Conservation (phyloP, 1,140 invertebrate species). For the Druon quercuslanigerum region DNA sequence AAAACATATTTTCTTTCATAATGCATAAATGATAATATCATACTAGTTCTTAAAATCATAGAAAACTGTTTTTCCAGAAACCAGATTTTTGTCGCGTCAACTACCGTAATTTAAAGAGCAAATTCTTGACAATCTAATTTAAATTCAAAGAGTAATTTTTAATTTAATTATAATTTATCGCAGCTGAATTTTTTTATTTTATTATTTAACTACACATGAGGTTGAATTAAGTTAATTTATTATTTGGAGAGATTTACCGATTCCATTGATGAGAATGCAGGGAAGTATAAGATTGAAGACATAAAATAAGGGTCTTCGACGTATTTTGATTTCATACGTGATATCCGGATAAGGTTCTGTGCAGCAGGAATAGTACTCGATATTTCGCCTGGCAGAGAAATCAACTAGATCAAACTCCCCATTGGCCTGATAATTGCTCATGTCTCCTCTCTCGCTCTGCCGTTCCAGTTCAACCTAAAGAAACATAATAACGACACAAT, state of each 20-base stretch:
- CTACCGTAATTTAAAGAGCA: no score
- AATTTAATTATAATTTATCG: no score
- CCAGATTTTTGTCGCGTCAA: no score
- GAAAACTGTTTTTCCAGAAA: no score
- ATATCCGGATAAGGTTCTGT: slow-evolving; percentile 80
- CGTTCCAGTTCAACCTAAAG: slow-evolving; percentile 83
- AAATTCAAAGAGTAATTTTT: no score
- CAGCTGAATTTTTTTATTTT: not conserved
- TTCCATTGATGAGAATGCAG: slow-evolving; percentile 91
- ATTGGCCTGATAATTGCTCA: slow-evolving; percentile 86
- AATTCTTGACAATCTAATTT: no score
- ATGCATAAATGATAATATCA: no score
- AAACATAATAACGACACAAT: slow-evolving; percentile 31
- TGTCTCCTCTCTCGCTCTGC: slow-evolving; percentile 84
- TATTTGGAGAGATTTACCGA: slow-evolving; percentile 76
- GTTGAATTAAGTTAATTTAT: not conserved
- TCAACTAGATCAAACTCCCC: slow-evolving; percentile 87
- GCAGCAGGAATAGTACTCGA: slow-evolving; percentile 84
- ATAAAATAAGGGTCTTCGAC: slow-evolving; percentile 91
- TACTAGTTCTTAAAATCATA: no score
- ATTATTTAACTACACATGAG: not conserved
- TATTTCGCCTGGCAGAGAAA: slow-evolving; percentile 83
- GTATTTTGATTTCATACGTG: slow-evolving; percentile 83
- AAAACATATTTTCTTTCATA: no score
- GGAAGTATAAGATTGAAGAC: slow-evolving; percentile 94